Evolutionary conservation across 2,888 invertebrate species (phyloP), one percentile per base, ranked within the genome.

Genomic region (Eustalomyia histrio): DNA sequence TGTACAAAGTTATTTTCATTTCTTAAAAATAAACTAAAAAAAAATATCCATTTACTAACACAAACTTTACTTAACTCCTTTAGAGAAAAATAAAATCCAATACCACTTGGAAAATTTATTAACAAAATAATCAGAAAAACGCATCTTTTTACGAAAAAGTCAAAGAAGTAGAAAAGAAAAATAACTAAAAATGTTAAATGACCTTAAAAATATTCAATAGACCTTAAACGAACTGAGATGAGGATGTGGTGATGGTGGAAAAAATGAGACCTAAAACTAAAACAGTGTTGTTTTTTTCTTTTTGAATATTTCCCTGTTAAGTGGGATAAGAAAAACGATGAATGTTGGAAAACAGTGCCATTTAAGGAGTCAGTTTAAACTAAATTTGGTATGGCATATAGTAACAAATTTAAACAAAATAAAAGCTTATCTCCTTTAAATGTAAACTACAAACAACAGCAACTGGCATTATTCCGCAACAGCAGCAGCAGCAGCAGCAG

Each of bases 171-270:
- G 29, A 29, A 7, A 29, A 7, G 12, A 16, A 61, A 43, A 39
- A 43, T 8, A 74, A 60, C 52, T 24, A 52, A 71, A 81, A 81
- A 71, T 63, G 71, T 61, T 63, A 65, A 78, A 71, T 78, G 81
- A 81, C 81, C 81, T 75, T 81, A 81, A 71, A 35, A 63, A 81
- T 75, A 78, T 61, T 64, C 80, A 74, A 76, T 74, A 76, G 81
- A 81, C 81, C 78, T 81, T 75, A 63, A 81, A 81, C 65, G 52
- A 57, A 60, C 52, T 60, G 52, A 29, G 61, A 9, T 63, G 16
- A 24, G 43, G 50, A 61, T 47, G 29, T 63, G 16, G 24, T 21
- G 63, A 61, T 47, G 29, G 5, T 10, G 18, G 17, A 21, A 17
- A n/a, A 58, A 58, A 58, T 33, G 21, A 71, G 60, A 60, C 58